Base-by-base conservation (phyloP, 2,113 vertebrate genomes). In the Oophaga pumilio region DNA sequence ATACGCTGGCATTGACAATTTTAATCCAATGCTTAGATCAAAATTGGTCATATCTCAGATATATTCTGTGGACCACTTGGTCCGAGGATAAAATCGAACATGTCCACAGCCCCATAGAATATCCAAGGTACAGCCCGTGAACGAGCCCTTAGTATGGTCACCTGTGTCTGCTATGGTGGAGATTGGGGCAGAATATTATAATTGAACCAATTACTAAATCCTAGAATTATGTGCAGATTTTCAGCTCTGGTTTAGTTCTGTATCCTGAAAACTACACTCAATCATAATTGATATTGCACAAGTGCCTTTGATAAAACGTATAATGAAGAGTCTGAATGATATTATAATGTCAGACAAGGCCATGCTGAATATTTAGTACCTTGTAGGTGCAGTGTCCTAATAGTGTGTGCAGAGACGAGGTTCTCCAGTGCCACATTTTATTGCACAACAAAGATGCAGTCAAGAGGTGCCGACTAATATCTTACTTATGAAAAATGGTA, bases 401-500 rank as follows among this genome's bases (percentile, higher is more conserved):
- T n/a, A 50, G 4, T 26, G 22, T 52, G 33, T 57, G 20, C 15
- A 60, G 24, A 33, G 56, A 80, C 12, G 8, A 62, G 22, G 28
- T 60, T 62, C 26, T 62, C 33, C 20, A 15, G 33, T 24, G 2
- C 17, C 17, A 28, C 79, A 56, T 64, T 22, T 81, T 62, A 64
- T 50, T 64, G 20, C 59, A 62, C 2, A 82, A 64, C 28, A 2
- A 10, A 20, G 79, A 12, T 62, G 7, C 26, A 59, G 28, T 62
- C 9, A 49, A 7, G 20, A 64, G 33, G 57, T 62, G 28, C 10
- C 11, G 33, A 82, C 17, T 43, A 60, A 33, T 64, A 62, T 62
- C 57, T 81, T 62, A 43, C 79, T 49, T 49, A 43, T 62, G 28
- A 64, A 81, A 49, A 82, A 82, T n/a, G 14, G 26, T 49, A 49